Evolutionary conservation across 2,113 vertebrate genomes (phyloP).

Genomic region (Mustela lutreola): DNA sequence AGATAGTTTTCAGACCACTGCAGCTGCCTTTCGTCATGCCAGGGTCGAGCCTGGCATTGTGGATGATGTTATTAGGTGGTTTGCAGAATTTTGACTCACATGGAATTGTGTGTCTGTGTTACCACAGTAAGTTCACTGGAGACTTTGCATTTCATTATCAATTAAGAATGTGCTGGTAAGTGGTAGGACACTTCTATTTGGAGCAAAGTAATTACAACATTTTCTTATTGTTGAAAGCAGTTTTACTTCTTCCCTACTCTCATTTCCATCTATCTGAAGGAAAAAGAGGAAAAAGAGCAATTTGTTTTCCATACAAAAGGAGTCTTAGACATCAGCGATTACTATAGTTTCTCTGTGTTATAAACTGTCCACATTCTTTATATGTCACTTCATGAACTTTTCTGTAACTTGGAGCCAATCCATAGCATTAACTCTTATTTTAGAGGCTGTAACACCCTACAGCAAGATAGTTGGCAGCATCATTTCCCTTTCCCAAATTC

Average conservation of each 20-base stretch:
- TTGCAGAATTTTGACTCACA: neutral
- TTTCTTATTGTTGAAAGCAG: constrained; percentile 55
- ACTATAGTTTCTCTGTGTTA: neutral
- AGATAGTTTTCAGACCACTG: neutral
- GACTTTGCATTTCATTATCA: constrained; percentile 57
- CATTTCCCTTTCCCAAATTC: neutral
- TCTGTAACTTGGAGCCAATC: constrained; percentile 49
- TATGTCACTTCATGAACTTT: neutral
- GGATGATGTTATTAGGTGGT: neutral
- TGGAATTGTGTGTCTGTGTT: constrained; percentile 16
- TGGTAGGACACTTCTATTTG: constrained; percentile 31
- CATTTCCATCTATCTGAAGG: constrained; percentile 1
- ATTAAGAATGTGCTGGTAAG: constrained; percentile 56
- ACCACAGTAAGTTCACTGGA: constrained; percentile 48
- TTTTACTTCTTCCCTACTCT: constrained; percentile 52
- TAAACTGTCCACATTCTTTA: neutral
- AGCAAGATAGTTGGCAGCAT: neutral
- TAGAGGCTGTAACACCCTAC: neutral
- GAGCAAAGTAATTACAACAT: constrained; percentile 22
- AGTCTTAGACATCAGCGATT: neutral
- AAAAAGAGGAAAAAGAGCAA: neutral
- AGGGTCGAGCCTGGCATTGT: neutral
- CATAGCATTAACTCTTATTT: neutral
- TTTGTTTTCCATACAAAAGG: neutral
- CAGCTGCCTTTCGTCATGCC: neutral